Conservation (phyloP, 2,888 invertebrate species). For the Imbricaverruca yamaguchii region DNA sequence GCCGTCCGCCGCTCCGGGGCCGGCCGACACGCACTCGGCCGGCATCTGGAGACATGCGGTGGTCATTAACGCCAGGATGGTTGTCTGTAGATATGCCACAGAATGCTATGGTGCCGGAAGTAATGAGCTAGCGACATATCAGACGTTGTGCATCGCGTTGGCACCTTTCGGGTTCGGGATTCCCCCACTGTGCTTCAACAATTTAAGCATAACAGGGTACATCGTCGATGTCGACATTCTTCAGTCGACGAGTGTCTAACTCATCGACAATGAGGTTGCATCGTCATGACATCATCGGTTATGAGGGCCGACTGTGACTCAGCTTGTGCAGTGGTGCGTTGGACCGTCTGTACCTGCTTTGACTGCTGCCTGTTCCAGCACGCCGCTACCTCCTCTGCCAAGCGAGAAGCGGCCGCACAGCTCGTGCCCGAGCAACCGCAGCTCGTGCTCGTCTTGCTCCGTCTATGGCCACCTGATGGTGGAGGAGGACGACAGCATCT, state of each 20-base stretch:
- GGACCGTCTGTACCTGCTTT: neutral
- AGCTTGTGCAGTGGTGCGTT: too few relatives aligned
- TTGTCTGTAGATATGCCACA: neutral
- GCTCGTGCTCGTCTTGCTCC: constrained; percentile 44
- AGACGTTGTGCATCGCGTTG: neutral
- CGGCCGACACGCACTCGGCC: neutral
- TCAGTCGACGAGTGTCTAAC: too few relatives aligned
- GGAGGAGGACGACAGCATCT: constrained; percentile 24
- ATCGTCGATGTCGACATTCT: too few relatives aligned
- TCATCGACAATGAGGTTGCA: too few relatives aligned
- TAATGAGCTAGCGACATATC: neutral
- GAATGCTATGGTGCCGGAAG: neutral
- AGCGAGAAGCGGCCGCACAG: neutral
- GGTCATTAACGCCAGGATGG: too few relatives aligned
- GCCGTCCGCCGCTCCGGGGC: neutral
- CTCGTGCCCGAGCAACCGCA: constrained; percentile 35
- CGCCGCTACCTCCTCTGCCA: constrained; percentile 6
- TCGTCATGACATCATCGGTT: too few relatives aligned
- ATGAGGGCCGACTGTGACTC: too few relatives aligned
- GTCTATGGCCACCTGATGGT: constrained; percentile 49
- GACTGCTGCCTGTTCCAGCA: neutral
- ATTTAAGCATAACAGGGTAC: too few relatives aligned
- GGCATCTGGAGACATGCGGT: neutral
- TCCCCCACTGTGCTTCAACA: too few relatives aligned
- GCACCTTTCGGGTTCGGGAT: neutral